Evolutionary conservation across 2,888 invertebrate genomes (phyloP).

Genomic region (Argyresthia albistria): DNA sequence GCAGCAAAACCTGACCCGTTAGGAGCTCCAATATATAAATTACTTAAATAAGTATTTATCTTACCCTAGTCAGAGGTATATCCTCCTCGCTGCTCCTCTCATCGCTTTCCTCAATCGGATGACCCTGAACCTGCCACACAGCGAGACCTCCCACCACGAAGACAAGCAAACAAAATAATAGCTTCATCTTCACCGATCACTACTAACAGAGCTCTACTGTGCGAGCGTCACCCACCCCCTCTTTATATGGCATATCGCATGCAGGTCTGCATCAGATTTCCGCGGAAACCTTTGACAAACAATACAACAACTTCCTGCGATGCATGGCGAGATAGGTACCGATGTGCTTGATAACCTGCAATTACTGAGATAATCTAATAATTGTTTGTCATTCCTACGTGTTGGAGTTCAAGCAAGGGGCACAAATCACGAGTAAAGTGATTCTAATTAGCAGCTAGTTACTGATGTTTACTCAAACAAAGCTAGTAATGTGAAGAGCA

Average conservation of each 20-base stretch:
- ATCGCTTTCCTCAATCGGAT: background rate
- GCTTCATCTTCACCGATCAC: slow-evolving; percentile 44
- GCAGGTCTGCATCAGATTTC: slow-evolving; percentile 19
- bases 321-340: slow-evolving; percentile 39
- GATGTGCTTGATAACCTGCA: slow-evolving; percentile 37
- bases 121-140: slow-evolving; percentile 15
- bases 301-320: slow-evolving; percentile 54
- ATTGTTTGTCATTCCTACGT: slow-evolving; percentile 16
- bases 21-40: too few relatives aligned
- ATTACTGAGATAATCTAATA: slow-evolving; percentile 27
- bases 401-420: background rate
- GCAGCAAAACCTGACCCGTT: background rate
- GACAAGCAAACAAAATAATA: slow-evolving; percentile 31
- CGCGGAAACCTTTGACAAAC: slow-evolving; percentile 46
- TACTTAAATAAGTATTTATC: background rate
- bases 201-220: slow-evolving; percentile 28
- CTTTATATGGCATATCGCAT: slow-evolving; percentile 43
- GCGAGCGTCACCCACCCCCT: slow-evolving; percentile 11
- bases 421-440: background rate
- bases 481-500: too few relatives aligned
- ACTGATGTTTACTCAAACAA: background rate
- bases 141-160: slow-evolving; percentile 26
- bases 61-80: slow-evolving; percentile 7
- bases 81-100: background rate
- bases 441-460: background rate